Conservation (phyloP, 2,113 vertebrate genomes). For the Chiloscyllium plagiosum region DNA sequence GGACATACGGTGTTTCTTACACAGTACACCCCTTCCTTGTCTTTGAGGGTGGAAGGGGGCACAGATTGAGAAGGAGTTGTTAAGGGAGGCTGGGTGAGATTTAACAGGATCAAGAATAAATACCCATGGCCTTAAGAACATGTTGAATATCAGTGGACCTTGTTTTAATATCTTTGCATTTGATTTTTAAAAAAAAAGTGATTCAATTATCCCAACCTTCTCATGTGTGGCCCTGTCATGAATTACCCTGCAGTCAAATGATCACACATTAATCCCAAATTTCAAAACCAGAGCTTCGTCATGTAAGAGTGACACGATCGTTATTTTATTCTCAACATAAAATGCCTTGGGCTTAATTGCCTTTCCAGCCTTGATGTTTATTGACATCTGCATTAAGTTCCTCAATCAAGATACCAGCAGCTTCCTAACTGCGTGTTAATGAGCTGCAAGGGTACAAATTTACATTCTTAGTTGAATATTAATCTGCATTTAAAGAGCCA, state of each 20-base stretch:
- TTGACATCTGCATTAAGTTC: not conserved
- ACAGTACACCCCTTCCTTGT: not conserved
- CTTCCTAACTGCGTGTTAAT: not conserved
- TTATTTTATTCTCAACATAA: not conserved
- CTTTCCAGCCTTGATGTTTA: not conserved
- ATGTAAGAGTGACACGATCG: not conserved
- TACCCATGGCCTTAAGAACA: not conserved
- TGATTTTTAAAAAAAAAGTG: not conserved
- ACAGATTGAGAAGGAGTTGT: not conserved
- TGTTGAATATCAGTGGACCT: not conserved
- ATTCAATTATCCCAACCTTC: not conserved
- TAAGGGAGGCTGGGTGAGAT: not conserved
- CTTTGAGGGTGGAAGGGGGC: not conserved
- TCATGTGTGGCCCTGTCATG: not conserved
- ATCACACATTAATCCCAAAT: not conserved
- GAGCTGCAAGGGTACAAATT: not conserved
- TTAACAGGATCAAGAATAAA: not conserved
- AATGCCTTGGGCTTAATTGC: constrained; percentile 3
- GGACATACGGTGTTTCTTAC: not conserved
- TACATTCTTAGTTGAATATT: not conserved
- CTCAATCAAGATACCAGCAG: not conserved
- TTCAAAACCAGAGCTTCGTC: not conserved
- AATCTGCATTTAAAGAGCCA: not conserved
- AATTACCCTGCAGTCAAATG: not conserved
- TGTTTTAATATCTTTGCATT: not conserved